Percentiles rank a stretch among this genome's conserved stretches.
phyloP scores from a whole-genome alignment of 2,888 invertebrate genomes.

The Synergus japonicus region DNA sequence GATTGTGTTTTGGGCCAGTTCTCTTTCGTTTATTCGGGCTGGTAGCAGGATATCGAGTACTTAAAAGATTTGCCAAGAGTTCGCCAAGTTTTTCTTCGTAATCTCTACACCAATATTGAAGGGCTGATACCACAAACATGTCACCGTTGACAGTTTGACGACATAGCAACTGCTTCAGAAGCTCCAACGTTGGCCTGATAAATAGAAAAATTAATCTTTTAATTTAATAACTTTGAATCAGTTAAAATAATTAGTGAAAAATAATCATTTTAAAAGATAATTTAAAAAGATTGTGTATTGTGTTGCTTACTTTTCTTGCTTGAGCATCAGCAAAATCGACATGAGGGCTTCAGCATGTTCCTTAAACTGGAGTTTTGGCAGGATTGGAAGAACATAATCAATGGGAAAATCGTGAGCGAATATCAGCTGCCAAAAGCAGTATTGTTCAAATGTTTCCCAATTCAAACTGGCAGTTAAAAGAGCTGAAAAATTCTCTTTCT shows the following conservation, averaged over 20 bases:
- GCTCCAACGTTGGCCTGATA: constrained; percentile 88
- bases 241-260: not conserved
- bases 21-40: constrained; percentile 96
- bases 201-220: constrained; percentile 42
- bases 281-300: no score
- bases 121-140: constrained; percentile 92
- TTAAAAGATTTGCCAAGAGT: constrained; percentile 87
- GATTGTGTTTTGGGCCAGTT: constrained; percentile 84
- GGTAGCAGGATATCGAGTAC: constrained; percentile 90
- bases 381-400: constrained; percentile 90
- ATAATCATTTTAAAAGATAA: not conserved
- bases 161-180: constrained; percentile 90
- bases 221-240: not conserved
- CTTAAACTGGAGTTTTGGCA: constrained; percentile 88
- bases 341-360: constrained; percentile 96
- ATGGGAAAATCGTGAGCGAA: constrained; percentile 95
- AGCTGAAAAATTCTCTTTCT: constrained; percentile 86
- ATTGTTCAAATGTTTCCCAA: constrained; percentile 99
- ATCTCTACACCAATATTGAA: constrained; percentile 96
- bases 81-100: constrained; percentile 93
- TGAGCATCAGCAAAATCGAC: constrained; percentile 92
- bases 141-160: constrained; percentile 87
- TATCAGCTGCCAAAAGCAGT: constrained; percentile 97
- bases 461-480: constrained; percentile 90
- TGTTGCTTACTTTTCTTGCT: constrained; percentile 82